Base-by-base conservation (phyloP, 30 jellyfish, hydroid and myxozoan species). In the Pelagia noctiluca region DNA sequence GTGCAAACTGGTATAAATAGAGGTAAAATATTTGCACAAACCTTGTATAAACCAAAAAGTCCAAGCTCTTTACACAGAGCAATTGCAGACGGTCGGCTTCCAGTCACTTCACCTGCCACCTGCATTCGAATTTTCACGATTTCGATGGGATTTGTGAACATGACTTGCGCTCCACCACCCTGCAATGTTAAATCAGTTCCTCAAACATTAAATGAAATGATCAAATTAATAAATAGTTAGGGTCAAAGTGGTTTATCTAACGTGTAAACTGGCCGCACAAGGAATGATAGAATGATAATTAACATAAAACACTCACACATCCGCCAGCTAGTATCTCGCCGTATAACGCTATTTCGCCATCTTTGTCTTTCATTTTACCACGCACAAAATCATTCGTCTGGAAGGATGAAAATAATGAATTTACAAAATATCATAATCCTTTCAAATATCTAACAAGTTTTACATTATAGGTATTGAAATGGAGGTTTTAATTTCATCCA, bases 151-250 rank as follows among this genome's bases (percentile, higher is more conserved):
- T 93, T 93, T 48, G 98, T 93, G 60, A 93, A 93, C 96, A 93
- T 52, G 25, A 93, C 98, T 61, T 93, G 98, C 21, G 98, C 97
- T 30, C 77, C 94, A 12, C 98, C 98, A n/a, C 98, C 98, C 98
- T 93, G 71, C 12, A 36, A 66, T n/a, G n/a, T n/a, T 12, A 38
- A 25, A 74, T 30, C 77, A 47, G 13, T 29, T 35, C 34, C 35
- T 31, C 77, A 28, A 22, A 47, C 32, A 3, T 24, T 30, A 50
- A 25, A 70, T 23, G 36, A 72, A 50, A 35, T 69, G 82, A 36
- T 57, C 48, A 70, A 42, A 57, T 72, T 25, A n/a, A 54, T 62
- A 60, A 76, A 29, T n/a, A 54, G 42, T 5, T 50, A 26, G 29
- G 35, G 35, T 24, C 71, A 7, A 13, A 5, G 71, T 32, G 16